phyloP scores from a whole-genome alignment of 2,888 invertebrate species.

The Gnatocerus cornutus region DNA sequence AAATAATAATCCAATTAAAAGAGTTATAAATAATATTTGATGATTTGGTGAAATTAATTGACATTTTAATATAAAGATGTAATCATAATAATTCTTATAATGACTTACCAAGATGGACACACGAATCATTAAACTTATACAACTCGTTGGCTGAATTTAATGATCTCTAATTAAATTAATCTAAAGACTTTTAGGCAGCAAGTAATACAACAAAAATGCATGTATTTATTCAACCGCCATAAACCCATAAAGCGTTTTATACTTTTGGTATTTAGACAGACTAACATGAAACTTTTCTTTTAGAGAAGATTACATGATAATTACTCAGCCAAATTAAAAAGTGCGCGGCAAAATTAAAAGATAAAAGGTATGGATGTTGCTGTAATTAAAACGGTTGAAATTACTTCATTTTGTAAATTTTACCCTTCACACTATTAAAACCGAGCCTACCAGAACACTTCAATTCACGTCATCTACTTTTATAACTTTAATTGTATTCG shows the following conservation, averaged over 20 bases:
- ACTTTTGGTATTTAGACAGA: not conserved
- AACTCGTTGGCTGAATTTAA: no score
- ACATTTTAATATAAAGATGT: no score
- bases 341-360: not conserved
- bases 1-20: no score
- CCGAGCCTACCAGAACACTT: not conserved
- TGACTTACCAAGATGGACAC: no score
- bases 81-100: no score
- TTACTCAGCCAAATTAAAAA: constrained; percentile 3
- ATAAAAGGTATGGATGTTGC: constrained; percentile 12
- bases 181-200: not conserved
- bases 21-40: no score
- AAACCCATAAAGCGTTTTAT: no score
- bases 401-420: constrained; percentile 7
- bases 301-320: constrained; percentile 1
- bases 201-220: not conserved
- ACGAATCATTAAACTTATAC: no score
- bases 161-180: no score
- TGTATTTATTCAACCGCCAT: not conserved
- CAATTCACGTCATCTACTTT: not conserved
- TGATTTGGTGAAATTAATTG: no score
- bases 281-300: not conserved
- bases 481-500: not conserved
- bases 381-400: constrained; percentile 8
- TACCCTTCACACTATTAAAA: not conserved